Conservation (phyloP, 2,888 invertebrate genomes). For the Sturmia bella region DNA sequence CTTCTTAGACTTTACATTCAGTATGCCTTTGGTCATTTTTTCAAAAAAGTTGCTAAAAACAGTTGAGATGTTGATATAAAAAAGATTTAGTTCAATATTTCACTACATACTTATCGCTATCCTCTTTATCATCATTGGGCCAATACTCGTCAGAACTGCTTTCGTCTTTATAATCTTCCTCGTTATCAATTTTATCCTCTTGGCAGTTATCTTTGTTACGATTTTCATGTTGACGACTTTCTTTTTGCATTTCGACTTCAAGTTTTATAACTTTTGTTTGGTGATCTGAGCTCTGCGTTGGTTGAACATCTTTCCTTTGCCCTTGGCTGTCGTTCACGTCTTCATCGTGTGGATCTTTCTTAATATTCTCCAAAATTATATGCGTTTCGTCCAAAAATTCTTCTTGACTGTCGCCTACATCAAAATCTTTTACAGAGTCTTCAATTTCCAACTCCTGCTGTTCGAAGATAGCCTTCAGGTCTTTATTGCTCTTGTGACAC, state of each 20-base stretch:
- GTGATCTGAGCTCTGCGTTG: not conserved
- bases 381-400: constrained; percentile 37
- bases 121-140: constrained; percentile 54
- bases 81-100: not conserved
- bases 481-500: constrained; percentile 49
- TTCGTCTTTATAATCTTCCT: constrained; percentile 20
- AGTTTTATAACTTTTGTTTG: constrained; percentile 46
- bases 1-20: constrained; percentile 32
- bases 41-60: constrained; percentile 48
- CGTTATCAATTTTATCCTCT: too few relatives aligned
- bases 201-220: too few relatives aligned
- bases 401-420: not conserved
- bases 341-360: constrained; percentile 53
- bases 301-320: not conserved
- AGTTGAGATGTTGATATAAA: not conserved
- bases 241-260: constrained; percentile 39
- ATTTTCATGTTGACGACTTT: constrained; percentile 3
- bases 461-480: constrained; percentile 32
- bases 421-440: not conserved
- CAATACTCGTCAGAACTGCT: constrained; percentile 60
- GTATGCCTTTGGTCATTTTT: constrained; percentile 22
- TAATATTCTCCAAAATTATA: constrained; percentile 41
- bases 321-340: not conserved
- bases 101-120: constrained; percentile 42
- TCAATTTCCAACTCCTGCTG: constrained; percentile 45